phyloP scores from a whole-genome alignment of 2,797 vertebrate species.

The Sebastiscus albofasciatus region DNA sequence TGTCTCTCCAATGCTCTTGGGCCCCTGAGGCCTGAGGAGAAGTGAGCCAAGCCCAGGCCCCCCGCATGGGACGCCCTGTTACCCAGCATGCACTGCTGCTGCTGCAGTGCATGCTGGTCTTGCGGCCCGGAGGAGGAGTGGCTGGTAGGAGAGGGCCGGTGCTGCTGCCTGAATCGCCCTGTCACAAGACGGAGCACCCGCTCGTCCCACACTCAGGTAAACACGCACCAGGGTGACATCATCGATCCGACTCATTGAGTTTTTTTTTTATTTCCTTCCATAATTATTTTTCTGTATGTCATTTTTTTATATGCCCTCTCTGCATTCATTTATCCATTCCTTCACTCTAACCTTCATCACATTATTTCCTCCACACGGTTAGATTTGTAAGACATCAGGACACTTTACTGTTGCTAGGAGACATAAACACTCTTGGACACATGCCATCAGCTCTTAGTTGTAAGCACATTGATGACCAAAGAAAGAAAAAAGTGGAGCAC shows the following conservation, averaged over 20 bases:
- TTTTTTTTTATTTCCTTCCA: no score
- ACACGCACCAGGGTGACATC: background rate
- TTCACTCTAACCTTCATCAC: background rate
- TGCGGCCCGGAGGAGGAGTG: slow-evolving; percentile 71
- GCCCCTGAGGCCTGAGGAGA: slow-evolving; percentile 84
- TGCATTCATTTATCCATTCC: background rate
- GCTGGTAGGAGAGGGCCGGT: slow-evolving; percentile 76
- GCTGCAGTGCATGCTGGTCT: slow-evolving; percentile 86
- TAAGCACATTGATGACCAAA: background rate
- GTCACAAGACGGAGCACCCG: slow-evolving; percentile 90
- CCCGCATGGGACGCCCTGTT: slow-evolving; percentile 81
- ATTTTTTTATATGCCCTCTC: background rate
- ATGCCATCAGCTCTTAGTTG: background rate
- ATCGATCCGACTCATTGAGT: no score
- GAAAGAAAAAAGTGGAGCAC: background rate
- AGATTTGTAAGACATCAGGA: background rate
- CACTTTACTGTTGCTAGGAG: slow-evolving; percentile 40
- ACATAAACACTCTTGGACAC: slow-evolving; percentile 6
- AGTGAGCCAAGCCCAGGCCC: slow-evolving; percentile 77
- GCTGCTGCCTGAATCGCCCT: slow-evolving; percentile 82
- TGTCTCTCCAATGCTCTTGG: slow-evolving; percentile 83
- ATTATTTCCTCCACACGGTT: background rate
- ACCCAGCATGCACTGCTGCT: slow-evolving; percentile 85
- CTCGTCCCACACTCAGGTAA: slow-evolving; percentile 91
- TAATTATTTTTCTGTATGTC: background rate